A percentile compares a stretch with the other conserved stretches of the same genome.
Evolutionary conservation across 2,113 vertebrate genomes (phyloP).

Genomic region (Nothobranchius kuhntae): DNA sequence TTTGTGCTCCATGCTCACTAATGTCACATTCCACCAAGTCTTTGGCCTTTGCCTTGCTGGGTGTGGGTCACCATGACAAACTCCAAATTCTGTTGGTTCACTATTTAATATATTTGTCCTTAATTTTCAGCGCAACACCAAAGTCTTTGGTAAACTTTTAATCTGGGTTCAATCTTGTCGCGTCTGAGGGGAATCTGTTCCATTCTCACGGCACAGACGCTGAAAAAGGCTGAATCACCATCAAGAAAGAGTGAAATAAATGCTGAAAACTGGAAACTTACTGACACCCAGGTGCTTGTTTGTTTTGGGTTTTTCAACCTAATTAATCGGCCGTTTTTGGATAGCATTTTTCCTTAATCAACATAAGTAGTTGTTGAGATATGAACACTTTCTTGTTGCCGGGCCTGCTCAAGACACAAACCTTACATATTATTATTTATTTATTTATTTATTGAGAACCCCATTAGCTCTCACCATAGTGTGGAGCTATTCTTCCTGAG

Average conservation of each 20-base stretch:
- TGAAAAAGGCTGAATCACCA: neutral
- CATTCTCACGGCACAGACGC: slow-evolving; percentile 12
- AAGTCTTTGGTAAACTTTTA: slow-evolving; percentile 44
- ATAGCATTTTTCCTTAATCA: no score
- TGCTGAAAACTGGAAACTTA: neutral
- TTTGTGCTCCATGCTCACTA: slow-evolving; percentile 40
- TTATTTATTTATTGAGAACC: no score
- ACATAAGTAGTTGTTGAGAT: no score
- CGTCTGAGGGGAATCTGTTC: neutral
- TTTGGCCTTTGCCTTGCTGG: slow-evolving; percentile 35
- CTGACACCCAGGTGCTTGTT: neutral
- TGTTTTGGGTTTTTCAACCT: neutral
- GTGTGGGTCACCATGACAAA: slow-evolving; percentile 51
- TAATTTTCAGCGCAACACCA: slow-evolving; percentile 2
- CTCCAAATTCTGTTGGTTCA: slow-evolving; percentile 28
- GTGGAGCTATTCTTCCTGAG: no score
- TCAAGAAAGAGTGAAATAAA: slow-evolving; percentile 6
- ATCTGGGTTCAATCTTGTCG: slow-evolving; percentile 23
- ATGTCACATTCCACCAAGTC: slow-evolving; percentile 62
- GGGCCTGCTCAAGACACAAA: no score
- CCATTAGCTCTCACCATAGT: no score
- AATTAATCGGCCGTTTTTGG: no score
- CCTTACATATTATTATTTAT: no score
- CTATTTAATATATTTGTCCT: slow-evolving; percentile 36
- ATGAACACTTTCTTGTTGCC: no score